Conservation (phyloP, 2,113 vertebrate genomes). For the Opisthocomus hoazin region DNA sequence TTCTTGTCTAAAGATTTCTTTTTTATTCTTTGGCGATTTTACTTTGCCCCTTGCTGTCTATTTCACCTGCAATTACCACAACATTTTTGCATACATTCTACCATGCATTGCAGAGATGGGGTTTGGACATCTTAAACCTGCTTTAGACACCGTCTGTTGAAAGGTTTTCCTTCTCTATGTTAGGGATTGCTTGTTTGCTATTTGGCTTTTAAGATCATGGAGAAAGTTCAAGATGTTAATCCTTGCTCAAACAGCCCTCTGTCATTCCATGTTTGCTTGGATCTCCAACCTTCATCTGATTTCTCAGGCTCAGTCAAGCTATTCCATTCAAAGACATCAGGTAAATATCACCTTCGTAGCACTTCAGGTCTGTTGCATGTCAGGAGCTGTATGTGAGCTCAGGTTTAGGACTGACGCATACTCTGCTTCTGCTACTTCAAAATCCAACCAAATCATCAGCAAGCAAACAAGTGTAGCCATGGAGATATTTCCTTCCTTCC, state of each 20-base stretch:
- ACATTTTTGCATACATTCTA: background rate
- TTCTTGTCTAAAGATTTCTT: background rate
- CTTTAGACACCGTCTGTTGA: background rate
- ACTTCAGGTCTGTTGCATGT: background rate
- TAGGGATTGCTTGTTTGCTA: background rate
- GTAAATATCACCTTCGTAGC: background rate
- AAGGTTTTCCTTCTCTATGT: background rate
- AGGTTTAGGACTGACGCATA: background rate
- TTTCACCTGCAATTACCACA: background rate
- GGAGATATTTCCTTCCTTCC: background rate
- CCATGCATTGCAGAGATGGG: fast-evolving
- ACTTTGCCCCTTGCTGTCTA: background rate
- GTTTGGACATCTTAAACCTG: background rate
- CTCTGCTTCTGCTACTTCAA: background rate
- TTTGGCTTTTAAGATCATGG: background rate
- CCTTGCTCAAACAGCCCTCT: background rate
- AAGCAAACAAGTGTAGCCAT: background rate
- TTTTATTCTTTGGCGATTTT: background rate
- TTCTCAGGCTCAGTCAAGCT: background rate
- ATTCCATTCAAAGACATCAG: background rate
- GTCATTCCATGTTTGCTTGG: background rate
- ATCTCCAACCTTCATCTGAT: background rate
- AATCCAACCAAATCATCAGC: background rate
- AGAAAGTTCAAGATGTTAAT: background rate
- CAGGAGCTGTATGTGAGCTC: background rate